These are phyloP conservation scores for Rhamnusium bicolor DNA, from an alignment of 2,888 invertebrate genomes.

Conservation along the genomic window DNA sequence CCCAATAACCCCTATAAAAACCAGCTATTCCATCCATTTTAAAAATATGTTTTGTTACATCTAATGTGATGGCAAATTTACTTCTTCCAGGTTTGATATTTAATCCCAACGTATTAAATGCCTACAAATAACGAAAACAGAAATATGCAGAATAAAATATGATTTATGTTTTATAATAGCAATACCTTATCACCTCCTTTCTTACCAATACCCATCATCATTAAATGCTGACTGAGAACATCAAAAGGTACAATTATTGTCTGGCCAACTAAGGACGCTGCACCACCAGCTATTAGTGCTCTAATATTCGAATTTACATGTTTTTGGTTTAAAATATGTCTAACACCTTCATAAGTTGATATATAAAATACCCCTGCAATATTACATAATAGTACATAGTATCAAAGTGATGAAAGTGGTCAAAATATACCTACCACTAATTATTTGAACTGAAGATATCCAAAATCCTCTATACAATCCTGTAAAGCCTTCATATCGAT, in stretches of 20 bases:
- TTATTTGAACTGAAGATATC: conserved; percentile 86
- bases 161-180: background rate
- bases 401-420: background rate
- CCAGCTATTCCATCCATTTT: conserved; percentile 87
- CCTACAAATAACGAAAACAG: conserved; percentile 52
- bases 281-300: conserved; percentile 91
- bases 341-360: conserved; percentile 92
- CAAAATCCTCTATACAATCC: conserved; percentile 96
- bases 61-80: conserved; percentile 79
- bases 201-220: conserved; percentile 84
- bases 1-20: conserved; percentile 94
- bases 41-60: conserved; percentile 86
- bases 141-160: background rate
- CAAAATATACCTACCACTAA: conserved; percentile 66
- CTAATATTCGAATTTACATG: conserved; percentile 79
- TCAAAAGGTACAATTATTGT: conserved; percentile 97
- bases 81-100: conserved; percentile 77
- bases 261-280: conserved; percentile 94
- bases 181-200: conserved; percentile 61
- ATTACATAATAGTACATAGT: conserved; percentile 14
- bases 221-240: conserved; percentile 95
- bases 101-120: conserved; percentile 84
- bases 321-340: conserved; percentile 83
- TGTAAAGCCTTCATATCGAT: conserved; percentile 85
- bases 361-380: conserved; percentile 91